Evolutionary conservation across 1,140 invertebrate species (phyloP), one percentile per base, ranked within the genome.

Genomic region (Zaprionus kolodkinae): DNA sequence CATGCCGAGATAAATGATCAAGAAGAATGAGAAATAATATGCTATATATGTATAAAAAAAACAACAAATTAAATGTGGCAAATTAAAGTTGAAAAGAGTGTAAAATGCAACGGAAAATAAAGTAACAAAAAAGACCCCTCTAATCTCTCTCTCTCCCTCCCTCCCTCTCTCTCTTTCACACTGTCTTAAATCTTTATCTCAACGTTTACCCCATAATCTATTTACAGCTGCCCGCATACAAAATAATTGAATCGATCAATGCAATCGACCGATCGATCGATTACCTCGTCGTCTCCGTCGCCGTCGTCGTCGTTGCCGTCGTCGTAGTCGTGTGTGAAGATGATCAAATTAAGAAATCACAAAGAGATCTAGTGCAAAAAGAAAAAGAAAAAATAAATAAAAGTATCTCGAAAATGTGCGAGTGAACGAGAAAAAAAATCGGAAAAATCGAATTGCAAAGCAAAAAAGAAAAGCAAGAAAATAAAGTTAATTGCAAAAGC

Each of bases 391-490:
- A 13, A 38, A 45, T 6, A 33, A 52, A 38, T 10, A 59, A 78
- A 65, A 72, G 66, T 69, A 76, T 69, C 64, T 64, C 50, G 52
- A 72, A 78, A 73, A 76, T 79, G 68, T 81, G 69, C 66, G 72
- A 85, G 68, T 78, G 71, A 81, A 61, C 66, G 59, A 73, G n/a
- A 71, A 54, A 40, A 48, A 40, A 64, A 61, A 54, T 63, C 35
- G 9, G n/a, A 43, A 43, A 57, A 65, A 15, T 38, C 27, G 59
- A 67, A 68, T 43, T 33, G 27, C 11, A 55, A 33, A 36, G 54
- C 52, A 56, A 72, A 35, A 40, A 15, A 9, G 15, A 65, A 69
- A 56, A 72, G 35, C 35, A 15, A 9, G 15, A 65, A 69, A 21
- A 35, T 12, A 33, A 36, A 12, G 35, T 21, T 30, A n/a, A 50